Evolutionary conservation across 2,113 vertebrate species (phyloP).

Genomic region (Ranitomeya imitator): DNA sequence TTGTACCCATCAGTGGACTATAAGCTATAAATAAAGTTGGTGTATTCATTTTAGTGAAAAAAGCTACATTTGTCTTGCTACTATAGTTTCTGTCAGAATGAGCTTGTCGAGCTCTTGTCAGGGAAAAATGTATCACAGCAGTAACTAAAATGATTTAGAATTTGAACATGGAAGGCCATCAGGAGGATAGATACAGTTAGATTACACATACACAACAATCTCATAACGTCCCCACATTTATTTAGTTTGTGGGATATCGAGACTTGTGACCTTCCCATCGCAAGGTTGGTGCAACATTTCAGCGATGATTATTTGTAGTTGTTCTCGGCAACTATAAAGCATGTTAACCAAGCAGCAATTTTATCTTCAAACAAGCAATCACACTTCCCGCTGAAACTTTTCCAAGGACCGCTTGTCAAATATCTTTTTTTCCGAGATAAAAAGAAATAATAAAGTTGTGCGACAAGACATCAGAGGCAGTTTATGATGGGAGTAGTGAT

Average conservation of each 20-base stretch:
- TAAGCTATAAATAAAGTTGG: background rate
- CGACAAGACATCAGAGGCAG: slow-evolving; percentile 58
- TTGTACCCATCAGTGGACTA: background rate
- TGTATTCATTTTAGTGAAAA: background rate
- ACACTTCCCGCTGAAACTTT: slow-evolving; percentile 54
- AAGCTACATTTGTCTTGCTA: background rate
- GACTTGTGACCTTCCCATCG: slow-evolving; percentile 54
- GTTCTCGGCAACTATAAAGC: slow-evolving; percentile 55
- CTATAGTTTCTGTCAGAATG: slow-evolving; percentile 7
- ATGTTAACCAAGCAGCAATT: slow-evolving; percentile 57
- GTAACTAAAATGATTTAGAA: slow-evolving; percentile 44
- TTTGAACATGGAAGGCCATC: slow-evolving; percentile 24
- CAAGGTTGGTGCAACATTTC: slow-evolving; percentile 55
- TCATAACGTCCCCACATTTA: slow-evolving; percentile 47
- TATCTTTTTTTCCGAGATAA: slow-evolving; percentile 58
- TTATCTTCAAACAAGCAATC: slow-evolving; percentile 60
- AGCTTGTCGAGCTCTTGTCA: slow-evolving; percentile 22
- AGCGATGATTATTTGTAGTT: slow-evolving; percentile 55
- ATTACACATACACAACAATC: slow-evolving; percentile 52
- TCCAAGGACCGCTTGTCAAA: slow-evolving; percentile 58
- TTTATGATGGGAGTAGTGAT: slow-evolving; percentile 57
- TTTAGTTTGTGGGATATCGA: slow-evolving; percentile 49
- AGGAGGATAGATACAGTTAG: slow-evolving; percentile 47
- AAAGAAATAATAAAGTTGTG: slow-evolving; percentile 57
- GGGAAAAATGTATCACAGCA: slow-evolving; percentile 44